Evolutionary conservation across 2,888 invertebrate genomes (phyloP).

Genomic region (Drosophila colorata): DNA sequence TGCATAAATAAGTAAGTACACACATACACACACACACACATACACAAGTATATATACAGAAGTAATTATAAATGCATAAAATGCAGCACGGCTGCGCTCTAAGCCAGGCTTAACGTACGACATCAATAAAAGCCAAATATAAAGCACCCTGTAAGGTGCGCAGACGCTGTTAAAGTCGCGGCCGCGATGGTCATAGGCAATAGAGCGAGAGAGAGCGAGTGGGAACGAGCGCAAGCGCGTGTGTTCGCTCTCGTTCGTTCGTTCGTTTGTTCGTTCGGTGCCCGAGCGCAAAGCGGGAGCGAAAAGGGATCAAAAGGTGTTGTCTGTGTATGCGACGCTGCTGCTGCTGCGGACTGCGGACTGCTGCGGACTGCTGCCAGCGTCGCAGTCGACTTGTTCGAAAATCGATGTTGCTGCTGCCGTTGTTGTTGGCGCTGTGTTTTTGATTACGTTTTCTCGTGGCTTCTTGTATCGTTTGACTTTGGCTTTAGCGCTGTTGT

Average conservation of each 20-base stretch:
- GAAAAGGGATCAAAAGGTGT: slow-evolving; percentile 78
- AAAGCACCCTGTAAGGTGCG: slow-evolving; percentile 74
- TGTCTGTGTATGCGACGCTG: slow-evolving; percentile 45
- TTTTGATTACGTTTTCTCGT: slow-evolving; percentile 80
- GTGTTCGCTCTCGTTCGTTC: slow-evolving; percentile 11
- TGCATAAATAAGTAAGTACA: slow-evolving; percentile 24
- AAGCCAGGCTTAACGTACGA: slow-evolving; percentile 55
- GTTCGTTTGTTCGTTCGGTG: slow-evolving; percentile 11
- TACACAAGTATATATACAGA: slow-evolving; percentile 35
- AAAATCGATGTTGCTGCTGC: slow-evolving; percentile 73
- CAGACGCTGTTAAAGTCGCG: slow-evolving; percentile 54
- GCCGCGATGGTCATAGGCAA: slow-evolving; percentile 65
- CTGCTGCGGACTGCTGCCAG: slow-evolving; percentile 21
- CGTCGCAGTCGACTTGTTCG: slow-evolving; percentile 63
- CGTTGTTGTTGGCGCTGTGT: slow-evolving; percentile 49
- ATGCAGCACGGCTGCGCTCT: slow-evolving; percentile 56
- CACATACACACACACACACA: slow-evolving; percentile 6
- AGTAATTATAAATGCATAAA: slow-evolving; percentile 80
- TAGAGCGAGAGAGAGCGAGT: slow-evolving; percentile 30
- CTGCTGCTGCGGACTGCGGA: slow-evolving; percentile 13
- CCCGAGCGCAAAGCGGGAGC: slow-evolving; percentile 60
- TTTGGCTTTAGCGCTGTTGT: slow-evolving; percentile 46
- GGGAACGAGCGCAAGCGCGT: slow-evolving; percentile 38
- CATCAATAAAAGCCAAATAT: slow-evolving; percentile 63
- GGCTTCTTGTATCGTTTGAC: slow-evolving; percentile 64